Conservation (phyloP, 2,113 vertebrate genomes). For the Cichladusa arquata region DNA sequence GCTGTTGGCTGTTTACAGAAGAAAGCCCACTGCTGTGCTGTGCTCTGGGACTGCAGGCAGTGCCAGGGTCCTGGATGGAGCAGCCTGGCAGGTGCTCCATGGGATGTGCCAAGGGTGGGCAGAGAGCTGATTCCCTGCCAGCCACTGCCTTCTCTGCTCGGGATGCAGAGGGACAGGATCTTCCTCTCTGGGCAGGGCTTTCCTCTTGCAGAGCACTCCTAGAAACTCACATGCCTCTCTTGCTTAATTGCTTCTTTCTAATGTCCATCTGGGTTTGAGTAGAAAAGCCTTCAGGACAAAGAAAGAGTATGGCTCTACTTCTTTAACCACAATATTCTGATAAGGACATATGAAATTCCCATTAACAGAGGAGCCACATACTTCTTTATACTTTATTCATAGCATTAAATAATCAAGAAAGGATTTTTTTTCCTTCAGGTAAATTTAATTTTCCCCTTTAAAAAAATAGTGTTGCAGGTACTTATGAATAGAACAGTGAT, state of each 20-base stretch:
- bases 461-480: background rate
- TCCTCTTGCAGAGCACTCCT: background rate
- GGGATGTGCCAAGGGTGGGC: fast-evolving
- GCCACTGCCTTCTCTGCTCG: background rate
- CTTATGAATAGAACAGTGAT: background rate
- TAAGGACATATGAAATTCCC: slow-evolving; percentile 1
- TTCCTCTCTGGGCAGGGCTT: background rate
- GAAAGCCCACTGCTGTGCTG: background rate
- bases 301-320: background rate
- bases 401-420: background rate
- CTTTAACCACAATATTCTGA: slow-evolving; percentile 11
- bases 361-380: background rate
- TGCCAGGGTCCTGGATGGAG: background rate
- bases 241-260: background rate
- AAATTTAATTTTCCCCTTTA: background rate
- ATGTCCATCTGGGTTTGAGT: background rate
- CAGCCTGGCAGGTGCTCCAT: background rate
- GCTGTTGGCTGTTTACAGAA: background rate
- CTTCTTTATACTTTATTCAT: background rate
- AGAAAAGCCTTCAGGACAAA: background rate
- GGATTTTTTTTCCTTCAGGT: background rate
- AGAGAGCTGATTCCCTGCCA: background rate
- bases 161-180: background rate
- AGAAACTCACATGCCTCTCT: background rate
- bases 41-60: background rate